Base-by-base conservation (phyloP, 2,113 vertebrate species). In the Arvicanthis niloticus region DNA sequence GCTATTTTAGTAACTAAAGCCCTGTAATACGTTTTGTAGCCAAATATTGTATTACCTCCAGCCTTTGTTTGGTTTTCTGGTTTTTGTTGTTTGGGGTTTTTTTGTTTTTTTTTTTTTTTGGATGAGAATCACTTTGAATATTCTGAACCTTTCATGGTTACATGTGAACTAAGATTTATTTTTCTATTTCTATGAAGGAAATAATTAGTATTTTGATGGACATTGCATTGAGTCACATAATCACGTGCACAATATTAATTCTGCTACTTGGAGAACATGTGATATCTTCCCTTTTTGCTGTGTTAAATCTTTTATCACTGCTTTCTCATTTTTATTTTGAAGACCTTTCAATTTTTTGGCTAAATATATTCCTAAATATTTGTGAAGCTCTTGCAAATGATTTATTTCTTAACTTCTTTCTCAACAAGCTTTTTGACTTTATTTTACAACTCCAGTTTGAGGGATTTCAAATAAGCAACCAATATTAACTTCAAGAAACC, bases 391-490 rank as follows among this genome's bases (percentile, higher is more conserved):
- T 85, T 75, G 0, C 65, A 37, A 65, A 75, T 60, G 31, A 5
- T 24, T 37, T 48, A 62, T 13, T 75, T 62, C 21, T 82, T 91
- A 73, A 62, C 51, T 62, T 75, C n/a, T 31, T 68, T 85, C 56
- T 62, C 13, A 62, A 17, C 21, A 48, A 62, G 7, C 37, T 4
- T 37, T 62, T 48, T 73, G 58, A 40, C 93, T 93, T 92, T 88
- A 75, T 58, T 94, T 88, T 93, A 60, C 22, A 91, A 60, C 78
- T 26, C 10, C 65, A 81, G 34, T 97, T 40, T 60, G 56, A 91
- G 22, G 26, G 34, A 86, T 40, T 96, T 84, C 56, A 80, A 12
- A 26, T 58, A 51, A 95, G 80, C 48, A 92, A 88, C 22, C 6
- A 93, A 81, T 40, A 91, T 70, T 72, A 75, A 82, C 89, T 88